These are phyloP conservation scores for Apeira syringaria DNA, from an alignment of 2,888 invertebrate genomes.

Conservation along the genomic window DNA sequence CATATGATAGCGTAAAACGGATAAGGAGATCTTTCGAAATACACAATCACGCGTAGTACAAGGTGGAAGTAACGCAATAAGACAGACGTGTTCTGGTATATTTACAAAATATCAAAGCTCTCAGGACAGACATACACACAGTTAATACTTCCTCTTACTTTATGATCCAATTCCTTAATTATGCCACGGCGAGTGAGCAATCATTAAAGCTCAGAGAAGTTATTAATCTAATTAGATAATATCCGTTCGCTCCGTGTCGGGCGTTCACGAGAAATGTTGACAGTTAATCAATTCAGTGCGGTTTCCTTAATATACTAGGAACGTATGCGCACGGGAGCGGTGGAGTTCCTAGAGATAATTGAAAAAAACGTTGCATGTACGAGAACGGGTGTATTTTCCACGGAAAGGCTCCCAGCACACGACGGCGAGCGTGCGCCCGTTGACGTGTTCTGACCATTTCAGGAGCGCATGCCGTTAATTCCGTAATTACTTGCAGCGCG, in stretches of 20 bases:
- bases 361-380: conserved; percentile 42
- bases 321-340: conserved; percentile 37
- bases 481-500: conserved; percentile 52
- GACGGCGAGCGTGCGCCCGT: conserved; percentile 41
- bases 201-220: conserved; percentile 23
- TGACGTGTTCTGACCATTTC: conserved; percentile 64
- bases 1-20: no score
- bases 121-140: conserved; percentile 5
- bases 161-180: conserved; percentile 20
- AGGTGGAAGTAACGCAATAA: no score
- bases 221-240: conserved; percentile 24
- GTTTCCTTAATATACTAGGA: conserved; percentile 48
- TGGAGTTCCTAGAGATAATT: conserved; percentile 24
- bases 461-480: conserved; percentile 55
- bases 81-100: no score
- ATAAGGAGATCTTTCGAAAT: no score
- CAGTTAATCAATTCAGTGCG: conserved; percentile 44
- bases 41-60: no score
- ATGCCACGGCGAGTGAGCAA: conserved; percentile 19
- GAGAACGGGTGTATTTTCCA: conserved; percentile 50
- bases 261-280: conserved; percentile 40
- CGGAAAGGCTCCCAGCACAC: conserved; percentile 42
- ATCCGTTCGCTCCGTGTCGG: conserved; percentile 27
- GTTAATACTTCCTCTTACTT: conserved; percentile 19
- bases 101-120: conserved; percentile 1